Evolutionary conservation across 2,113 vertebrate species (phyloP).

Genomic region (Oryctolagus cuniculus): mOryCun1.1 NC_091443.1:67044501-67045000

Average conservation of each 20-base stretch:
- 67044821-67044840: neutral
- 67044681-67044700: neutral
- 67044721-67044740: neutral
- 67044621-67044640: conserved; percentile 22
- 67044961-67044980: neutral
- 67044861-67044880: neutral
- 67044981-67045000: neutral
- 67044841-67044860: conserved; percentile 1
- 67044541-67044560: neutral
- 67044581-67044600: neutral
- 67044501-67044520: neutral
- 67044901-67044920: conserved; percentile 5
- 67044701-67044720: neutral
- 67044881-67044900: conserved; percentile 2
- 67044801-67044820: conserved; percentile 18
- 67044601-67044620: neutral
- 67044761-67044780: neutral
- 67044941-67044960: neutral
- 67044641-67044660: neutral
- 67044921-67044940: neutral
- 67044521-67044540: conserved; percentile 4
- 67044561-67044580: conserved; percentile 37
- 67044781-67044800: neutral
- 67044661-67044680: conserved; percentile 16
- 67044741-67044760: neutral